Base-by-base conservation (phyloP, 2,888 invertebrate genomes). In the Lochmaea crataegi region DNA sequence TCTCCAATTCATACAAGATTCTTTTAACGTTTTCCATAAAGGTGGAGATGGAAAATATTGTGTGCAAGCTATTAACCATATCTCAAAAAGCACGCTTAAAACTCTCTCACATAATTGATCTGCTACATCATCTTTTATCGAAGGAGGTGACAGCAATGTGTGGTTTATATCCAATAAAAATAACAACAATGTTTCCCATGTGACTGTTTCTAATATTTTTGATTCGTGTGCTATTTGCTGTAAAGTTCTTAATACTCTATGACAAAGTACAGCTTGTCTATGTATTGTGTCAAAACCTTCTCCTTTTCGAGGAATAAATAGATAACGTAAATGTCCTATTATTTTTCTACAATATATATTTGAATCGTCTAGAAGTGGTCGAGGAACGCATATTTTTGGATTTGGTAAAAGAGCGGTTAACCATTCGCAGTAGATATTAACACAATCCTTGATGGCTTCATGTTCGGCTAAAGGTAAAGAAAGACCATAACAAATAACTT, bases 361-460 rank as follows among this genome's bases (percentile, higher is more conserved):
- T 0, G 98, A 96, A 84, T 96, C 94, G 71, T 96, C 95, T 60
- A 92, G 90, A 12, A 98, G 93, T 0, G 98, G 97, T 79, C 92
- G 91, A 0, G 98, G 98, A 18, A 98, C 94, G 80, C 96, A 94
- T 68, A 95, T 91, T 83, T 96, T 94, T 1, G 96, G 95, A 38
- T 91, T 91, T 32, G 94, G 93, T 78, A 95, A 91, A 76, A 98
- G 88, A 2, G 97, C 95, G 0, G 95, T 94, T 77, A 99, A 88
- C 98, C 98, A 99, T 84, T 98, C 97, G 86, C 97, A 98, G 85
- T 98, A 98, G 48, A 98, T 94, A 85, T 96, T 96, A 57, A 98
- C 98, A 86, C 98, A 98, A 86, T 98, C 97, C 78, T 97, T 93
- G 67, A 98, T 94, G 0, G 97, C 96, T 81, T 97, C 97, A 85